These are phyloP conservation scores for Copidosoma floridanum DNA, from an alignment of 1,140 invertebrate genomes.

Conservation along the genomic window DNA sequence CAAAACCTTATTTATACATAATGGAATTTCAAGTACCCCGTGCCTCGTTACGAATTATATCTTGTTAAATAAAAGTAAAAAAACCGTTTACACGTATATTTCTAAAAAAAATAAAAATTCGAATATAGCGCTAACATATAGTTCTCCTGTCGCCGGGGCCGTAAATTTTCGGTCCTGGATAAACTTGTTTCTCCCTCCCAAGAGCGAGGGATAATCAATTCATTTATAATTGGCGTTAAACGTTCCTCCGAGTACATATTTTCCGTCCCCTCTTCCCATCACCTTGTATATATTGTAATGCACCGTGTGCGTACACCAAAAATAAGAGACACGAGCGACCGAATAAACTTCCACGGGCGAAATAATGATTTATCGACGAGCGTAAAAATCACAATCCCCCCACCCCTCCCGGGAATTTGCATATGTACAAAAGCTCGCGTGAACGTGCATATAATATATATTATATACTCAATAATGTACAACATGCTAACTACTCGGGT, in stretches of 20 bases:
- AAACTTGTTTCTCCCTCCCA: constrained; percentile 14
- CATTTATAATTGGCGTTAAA: constrained; percentile 27
- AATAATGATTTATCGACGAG: constrained; percentile 23
- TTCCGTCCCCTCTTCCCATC: constrained; percentile 12
- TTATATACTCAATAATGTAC: too few relatives aligned
- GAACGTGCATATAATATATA: neutral
- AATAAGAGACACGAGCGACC: constrained; percentile 4
- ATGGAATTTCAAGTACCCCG: neutral
- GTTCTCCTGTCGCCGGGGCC: neutral
- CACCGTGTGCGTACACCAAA: too few relatives aligned
- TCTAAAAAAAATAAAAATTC: too few relatives aligned
- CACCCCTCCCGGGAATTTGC: neutral
- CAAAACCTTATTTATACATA: neutral
- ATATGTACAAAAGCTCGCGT: neutral
- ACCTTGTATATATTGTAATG: constrained; percentile 25
- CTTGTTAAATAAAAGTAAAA: too few relatives aligned
- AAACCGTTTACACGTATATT: too few relatives aligned
- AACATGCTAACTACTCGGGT: too few relatives aligned
- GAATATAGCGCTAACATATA: too few relatives aligned
- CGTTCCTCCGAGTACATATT: constrained; percentile 1
- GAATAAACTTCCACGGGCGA: constrained; percentile 14
- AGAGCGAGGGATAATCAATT: constrained; percentile 26
- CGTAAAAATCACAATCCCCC: neutral
- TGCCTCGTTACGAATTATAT: too few relatives aligned
- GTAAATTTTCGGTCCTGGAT: neutral